phyloP scores from a whole-genome alignment of 2,113 vertebrate species.

The Heterochromis multidens region DNA sequence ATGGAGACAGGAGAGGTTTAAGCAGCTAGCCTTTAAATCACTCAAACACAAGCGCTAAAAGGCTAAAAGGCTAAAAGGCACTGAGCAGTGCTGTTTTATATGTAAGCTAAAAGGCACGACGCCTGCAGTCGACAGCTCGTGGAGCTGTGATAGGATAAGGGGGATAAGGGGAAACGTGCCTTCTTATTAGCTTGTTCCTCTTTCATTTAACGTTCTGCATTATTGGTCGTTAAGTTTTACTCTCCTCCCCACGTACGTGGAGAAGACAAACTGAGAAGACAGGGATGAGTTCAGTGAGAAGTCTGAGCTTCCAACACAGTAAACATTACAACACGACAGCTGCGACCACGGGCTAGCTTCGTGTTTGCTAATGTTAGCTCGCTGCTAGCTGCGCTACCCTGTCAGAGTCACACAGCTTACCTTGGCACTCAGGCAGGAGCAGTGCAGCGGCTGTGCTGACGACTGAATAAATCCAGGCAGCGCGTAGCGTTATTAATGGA shows the following conservation, averaged over 20 bases:
- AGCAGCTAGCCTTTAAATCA: neutral
- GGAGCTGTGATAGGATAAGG: neutral
- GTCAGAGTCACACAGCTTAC: neutral
- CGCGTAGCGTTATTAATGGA: fast-evolving
- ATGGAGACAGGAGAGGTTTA: neutral
- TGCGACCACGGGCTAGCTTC: neutral
- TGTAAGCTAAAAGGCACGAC: neutral
- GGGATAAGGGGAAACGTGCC: neutral
- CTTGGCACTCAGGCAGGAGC: neutral
- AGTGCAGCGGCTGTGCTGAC: fast-evolving
- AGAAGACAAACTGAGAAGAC: neutral
- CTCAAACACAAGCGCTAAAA: neutral
- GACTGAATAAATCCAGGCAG: no score
- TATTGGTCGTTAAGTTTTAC: no score
- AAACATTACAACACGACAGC: neutral
- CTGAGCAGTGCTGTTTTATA: neutral
- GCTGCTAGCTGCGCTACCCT: slow-evolving; percentile 11
- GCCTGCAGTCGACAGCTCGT: neutral
- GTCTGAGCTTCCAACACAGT: neutral
- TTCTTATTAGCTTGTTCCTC: neutral
- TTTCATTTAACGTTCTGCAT: neutral
- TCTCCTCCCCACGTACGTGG: neutral
- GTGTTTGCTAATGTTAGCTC: slow-evolving; percentile 49
- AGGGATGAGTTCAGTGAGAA: fast-evolving
- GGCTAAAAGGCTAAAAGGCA: neutral